phyloP scores from a whole-genome alignment of 2,888 invertebrate species.

The Cheilosia impressa region DNA sequence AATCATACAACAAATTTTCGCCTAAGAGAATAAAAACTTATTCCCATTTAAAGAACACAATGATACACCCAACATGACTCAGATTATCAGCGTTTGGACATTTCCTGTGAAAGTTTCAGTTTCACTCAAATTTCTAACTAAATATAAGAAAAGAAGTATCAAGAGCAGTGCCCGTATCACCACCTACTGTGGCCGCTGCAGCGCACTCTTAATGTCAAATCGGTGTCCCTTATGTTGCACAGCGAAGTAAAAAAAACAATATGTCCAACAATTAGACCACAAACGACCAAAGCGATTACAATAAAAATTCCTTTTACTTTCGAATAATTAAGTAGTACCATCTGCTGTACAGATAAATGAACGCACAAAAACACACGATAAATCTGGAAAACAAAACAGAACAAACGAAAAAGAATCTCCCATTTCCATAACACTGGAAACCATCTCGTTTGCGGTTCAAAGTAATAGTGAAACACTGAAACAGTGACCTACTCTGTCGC shows the following conservation, averaged over 20 bases:
- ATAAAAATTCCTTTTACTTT: conserved; percentile 62
- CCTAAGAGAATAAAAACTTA: conserved; percentile 2
- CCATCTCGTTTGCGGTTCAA: conserved; percentile 2
- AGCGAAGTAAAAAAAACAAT: too few species aligned
- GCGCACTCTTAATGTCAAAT: background rate
- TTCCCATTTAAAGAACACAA: conserved; percentile 1
- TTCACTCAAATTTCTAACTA: conserved; percentile 48
- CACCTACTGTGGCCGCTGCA: conserved; percentile 16
- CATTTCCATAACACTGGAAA: conserved; percentile 25
- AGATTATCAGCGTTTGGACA: conserved; percentile 32
- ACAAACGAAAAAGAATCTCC: conserved; percentile 42
- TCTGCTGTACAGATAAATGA: conserved; percentile 6
- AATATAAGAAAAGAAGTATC: conserved; percentile 35
- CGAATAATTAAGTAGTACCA: conserved; percentile 23
- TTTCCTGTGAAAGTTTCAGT: conserved; percentile 64
- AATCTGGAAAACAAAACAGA: conserved; percentile 60
- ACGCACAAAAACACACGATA: conserved; percentile 22
- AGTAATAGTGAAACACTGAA: conserved; percentile 54
- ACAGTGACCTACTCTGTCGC: conserved; percentile 70
- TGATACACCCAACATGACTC: background rate
- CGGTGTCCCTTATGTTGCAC: too few species aligned
- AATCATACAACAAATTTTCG: conserved; percentile 4
- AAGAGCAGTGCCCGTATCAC: background rate
- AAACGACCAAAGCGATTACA: conserved; percentile 4
- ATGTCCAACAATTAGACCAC: too few species aligned